Evolutionary conservation across 2,888 invertebrate species (phyloP).

Genomic region (Amiota minor): DNA sequence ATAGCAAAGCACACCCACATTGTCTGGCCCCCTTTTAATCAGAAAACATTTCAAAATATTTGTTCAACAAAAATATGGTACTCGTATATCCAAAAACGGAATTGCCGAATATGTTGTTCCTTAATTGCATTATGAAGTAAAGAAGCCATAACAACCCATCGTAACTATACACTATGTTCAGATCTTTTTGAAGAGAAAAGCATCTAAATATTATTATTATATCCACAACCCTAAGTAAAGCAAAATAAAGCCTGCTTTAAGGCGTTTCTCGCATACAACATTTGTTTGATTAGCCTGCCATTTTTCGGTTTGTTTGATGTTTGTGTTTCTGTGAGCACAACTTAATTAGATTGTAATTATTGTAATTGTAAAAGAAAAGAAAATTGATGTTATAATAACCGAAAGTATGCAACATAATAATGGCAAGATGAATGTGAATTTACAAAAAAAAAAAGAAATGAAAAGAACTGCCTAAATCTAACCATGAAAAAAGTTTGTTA

Average conservation of each 20-base stretch:
- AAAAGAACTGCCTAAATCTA: not conserved
- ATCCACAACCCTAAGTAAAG: conserved; percentile 38
- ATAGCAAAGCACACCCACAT: conserved; percentile 47
- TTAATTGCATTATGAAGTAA: conserved; percentile 62
- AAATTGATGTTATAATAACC: conserved; percentile 33
- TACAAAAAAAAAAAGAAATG: not conserved
- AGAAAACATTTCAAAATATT: conserved; percentile 1
- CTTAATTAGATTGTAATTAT: conserved; percentile 62
- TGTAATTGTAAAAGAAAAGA: conserved; percentile 50
- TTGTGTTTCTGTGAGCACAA: conserved; percentile 33
- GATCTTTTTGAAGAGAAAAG: conserved; percentile 52
- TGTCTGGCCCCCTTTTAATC: conserved; percentile 23
- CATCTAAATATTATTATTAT: conserved; percentile 41
- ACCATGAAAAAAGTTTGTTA: too few species aligned
- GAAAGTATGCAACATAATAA: conserved; percentile 31
- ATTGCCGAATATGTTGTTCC: conserved; percentile 61
- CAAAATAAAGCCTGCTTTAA: conserved; percentile 34
- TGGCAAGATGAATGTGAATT: not conserved
- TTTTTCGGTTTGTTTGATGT: conserved; percentile 45
- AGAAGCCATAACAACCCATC: conserved; percentile 30
- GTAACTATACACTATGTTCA: not conserved
- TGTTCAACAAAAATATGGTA: not conserved
- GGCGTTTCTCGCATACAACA: conserved; percentile 41
- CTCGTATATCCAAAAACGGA: conserved; percentile 44
- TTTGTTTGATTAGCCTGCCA: conserved; percentile 59